Evolutionary conservation across 2,113 vertebrate genomes (phyloP).

Genomic region (Bombycilla garrulus): DNA sequence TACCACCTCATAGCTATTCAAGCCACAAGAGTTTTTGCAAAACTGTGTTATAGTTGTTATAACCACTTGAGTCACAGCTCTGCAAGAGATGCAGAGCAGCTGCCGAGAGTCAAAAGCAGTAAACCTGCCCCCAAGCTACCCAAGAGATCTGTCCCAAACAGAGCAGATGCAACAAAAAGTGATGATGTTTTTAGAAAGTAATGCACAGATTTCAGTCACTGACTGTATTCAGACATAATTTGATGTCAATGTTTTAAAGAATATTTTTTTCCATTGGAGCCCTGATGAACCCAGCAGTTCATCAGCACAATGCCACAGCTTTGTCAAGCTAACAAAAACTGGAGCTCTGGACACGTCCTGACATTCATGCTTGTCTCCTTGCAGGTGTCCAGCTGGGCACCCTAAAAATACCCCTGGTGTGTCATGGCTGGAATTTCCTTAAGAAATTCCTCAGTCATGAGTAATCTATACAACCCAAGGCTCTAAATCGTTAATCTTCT

Average conservation of each 20-base stretch:
- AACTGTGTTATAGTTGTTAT: neutral
- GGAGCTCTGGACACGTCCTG: neutral
- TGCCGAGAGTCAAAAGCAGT: neutral
- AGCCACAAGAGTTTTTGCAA: neutral
- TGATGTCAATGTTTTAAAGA: neutral
- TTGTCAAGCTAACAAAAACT: neutral
- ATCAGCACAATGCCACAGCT: neutral
- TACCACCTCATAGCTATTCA: neutral
- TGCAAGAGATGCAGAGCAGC: neutral
- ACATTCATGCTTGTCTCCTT: neutral
- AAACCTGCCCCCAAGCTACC: neutral
- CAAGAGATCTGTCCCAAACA: neutral
- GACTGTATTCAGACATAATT: neutral
- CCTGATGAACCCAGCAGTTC: neutral
- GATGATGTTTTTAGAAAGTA: neutral
- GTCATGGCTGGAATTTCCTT: conserved; percentile 43
- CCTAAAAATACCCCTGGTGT: conserved; percentile 29
- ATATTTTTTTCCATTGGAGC: neutral
- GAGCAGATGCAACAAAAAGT: neutral
- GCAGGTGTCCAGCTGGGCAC: neutral
- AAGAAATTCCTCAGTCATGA: neutral
- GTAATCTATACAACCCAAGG: neutral
- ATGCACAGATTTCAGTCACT: neutral
- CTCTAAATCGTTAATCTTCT: neutral
- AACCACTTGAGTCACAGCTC: neutral